Evolutionary conservation across 1,140 invertebrate genomes (phyloP), one percentile per base, ranked within the genome.

Genomic region (Drosophila novamexicana): DNA sequence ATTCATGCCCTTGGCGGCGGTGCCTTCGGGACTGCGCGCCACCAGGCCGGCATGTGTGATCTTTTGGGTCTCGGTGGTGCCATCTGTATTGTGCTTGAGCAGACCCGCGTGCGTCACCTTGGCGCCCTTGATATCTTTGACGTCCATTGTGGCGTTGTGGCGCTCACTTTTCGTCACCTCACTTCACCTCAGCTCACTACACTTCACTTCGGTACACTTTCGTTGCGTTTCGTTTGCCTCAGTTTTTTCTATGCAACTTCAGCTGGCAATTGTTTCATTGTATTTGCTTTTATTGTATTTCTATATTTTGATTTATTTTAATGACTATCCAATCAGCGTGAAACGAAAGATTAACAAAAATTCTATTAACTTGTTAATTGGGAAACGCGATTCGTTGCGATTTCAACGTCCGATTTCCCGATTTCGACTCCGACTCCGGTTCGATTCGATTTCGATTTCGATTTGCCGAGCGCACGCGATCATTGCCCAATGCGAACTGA

Each of bases 1-100:
- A 67, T 97, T 95, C 97, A 98, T 98, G 29, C 95, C 95, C 90
- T 97, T 96, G 70, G 97, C 97, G 0, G 97, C 97, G 50, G 97
- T 98, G 42, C 97, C 97, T 92, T 98, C 97, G 29, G 97, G 96
- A 89, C 96, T 97, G 40, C 97, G 94, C 10, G 97, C 97, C 71
- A 97, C 95, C 72, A 98, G 92, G 1, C 97, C 97, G 3, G 94
- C 94, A 79, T 94, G 94, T 44, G 94, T 94, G 81, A 94, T 94
- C 75, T 92, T 92, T 40, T 92, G 92, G 22, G 92, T 91, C 37
- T 92, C 92, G 29, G 91, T 92, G 62, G 57, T 91, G 64, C 92
- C 92, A 83, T 92, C 92, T 34, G 66, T 56, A 67, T 92, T 92
- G 52, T 92, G 92, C 63, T 92, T 92, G 12, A 92, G 72, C 64